A percentile compares a stretch with the other conserved stretches of the same genome.
Evolutionary conservation across 2,797 vertebrate genomes (phyloP).

Genomic region (Hydrolagus colliei): DNA sequence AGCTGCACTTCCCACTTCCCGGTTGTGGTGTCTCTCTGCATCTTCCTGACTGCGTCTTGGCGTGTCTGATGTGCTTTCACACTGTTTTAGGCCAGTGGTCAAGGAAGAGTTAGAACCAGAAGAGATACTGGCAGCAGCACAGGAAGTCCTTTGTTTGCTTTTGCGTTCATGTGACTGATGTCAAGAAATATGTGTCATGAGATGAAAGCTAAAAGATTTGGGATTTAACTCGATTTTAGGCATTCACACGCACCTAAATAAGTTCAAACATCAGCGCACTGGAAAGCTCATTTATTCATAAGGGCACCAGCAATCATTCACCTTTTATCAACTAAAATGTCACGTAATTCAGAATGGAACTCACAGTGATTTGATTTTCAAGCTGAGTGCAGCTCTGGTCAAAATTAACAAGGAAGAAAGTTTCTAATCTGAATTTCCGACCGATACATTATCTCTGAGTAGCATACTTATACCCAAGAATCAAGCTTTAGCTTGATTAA

Average conservation of each 20-base stretch:
- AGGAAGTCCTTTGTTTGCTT: not conserved
- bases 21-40: not conserved
- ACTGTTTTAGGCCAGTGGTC: not conserved
- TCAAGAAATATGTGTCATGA: not conserved
- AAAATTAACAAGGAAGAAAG: too few species aligned
- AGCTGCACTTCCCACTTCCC: not conserved
- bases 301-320: too few species aligned
- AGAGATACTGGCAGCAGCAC: not conserved
- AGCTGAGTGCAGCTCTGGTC: too few species aligned
- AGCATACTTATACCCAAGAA: too few species aligned
- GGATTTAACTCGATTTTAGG: constrained; percentile 10
- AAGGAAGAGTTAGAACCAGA: not conserved
- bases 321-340: too few species aligned
- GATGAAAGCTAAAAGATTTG: not conserved
- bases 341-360: too few species aligned
- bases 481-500: too few species aligned
- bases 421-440: too few species aligned
- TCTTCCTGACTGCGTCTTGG: too few species aligned
- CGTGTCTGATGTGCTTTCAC: not conserved
- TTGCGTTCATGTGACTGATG: not conserved
- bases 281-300: not conserved
- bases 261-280: not conserved
- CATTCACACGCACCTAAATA: not conserved
- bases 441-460: too few species aligned
- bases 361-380: too few species aligned